Base-by-base conservation (phyloP, 2,797 vertebrate species). In the Rousettus madagascariensis region DNA sequence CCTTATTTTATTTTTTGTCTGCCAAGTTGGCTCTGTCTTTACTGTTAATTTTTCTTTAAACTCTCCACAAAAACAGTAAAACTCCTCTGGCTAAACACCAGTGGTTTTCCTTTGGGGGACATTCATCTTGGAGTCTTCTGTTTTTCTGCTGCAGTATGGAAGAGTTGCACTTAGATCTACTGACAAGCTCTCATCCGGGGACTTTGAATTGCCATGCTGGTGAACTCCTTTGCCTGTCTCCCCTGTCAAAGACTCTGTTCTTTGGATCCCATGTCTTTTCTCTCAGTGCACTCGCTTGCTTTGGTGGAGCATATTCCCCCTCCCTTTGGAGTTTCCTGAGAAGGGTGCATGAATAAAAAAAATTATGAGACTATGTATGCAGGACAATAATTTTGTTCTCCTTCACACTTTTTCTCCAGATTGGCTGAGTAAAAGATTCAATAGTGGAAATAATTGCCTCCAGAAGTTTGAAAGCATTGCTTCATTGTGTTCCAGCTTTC, bases 1-100 rank as follows among this genome's bases (percentile, higher is more conserved):
- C 15, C 28, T 86, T 36, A 77, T 8, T 63, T 84, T 71, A n/a
- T 53, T 69, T 79, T 79, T 74, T 78, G 17, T 46, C 88, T 65
- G 17, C 41, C 41, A 30, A 83, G 38, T 46, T 57, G 19, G 8
- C 12, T 16, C 6, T 38, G 41, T 43, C 33, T 91, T 2, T 30
- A 17, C 20, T 28, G n/a, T 13, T 46, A 36, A 6, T 55, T 77
- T 82, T 86, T 68, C 22, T 91, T 55, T 30, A 61, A 80, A 55
- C 1, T 33, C 36, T n/a, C 30, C 8, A 28, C 0, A 4, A 71
- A 43, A 92, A 38, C 5, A 75, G 15, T 15, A 33, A 9, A 43
- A 28, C 17, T 65, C 30, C 15, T 43, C 13, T 77, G 30, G 30
- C 12, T 19, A 84, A 41, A 24, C 13, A 28, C 1, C 16, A 22